Evolutionary conservation across 2,113 vertebrate species (phyloP), one percentile per base, ranked within the genome.

Genomic region (Tympanuchus pallidicinctus): DNA sequence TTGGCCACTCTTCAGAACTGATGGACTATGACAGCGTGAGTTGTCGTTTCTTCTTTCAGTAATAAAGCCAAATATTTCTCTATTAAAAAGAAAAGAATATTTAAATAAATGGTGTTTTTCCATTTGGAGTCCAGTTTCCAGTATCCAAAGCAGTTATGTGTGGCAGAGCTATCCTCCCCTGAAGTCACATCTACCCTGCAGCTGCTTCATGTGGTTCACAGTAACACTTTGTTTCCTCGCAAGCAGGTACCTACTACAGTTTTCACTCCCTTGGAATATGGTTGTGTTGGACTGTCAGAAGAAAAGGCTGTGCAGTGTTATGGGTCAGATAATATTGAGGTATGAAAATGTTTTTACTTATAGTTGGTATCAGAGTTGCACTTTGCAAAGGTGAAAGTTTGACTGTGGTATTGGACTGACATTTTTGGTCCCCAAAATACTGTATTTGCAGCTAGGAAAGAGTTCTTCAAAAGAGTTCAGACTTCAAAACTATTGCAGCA

Each of bases 1-100:
- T 98, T 0, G 97, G 97, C 48, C 95, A 81, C 6, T 98, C 98
- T 89, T 79, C 94, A 21, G 97, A 98, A 59, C 60, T 99, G 96
- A 99, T 99, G 99, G 98, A 99, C 96, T 99, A 99, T 27, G 95
- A 98, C 95, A 98, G 96, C 1, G 99, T 99, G 97, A 99, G 99
- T 98, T 65, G 11, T 45, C 40, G 4, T 7, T 30, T 30, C 36
- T 59, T 38, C 38, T 65, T 75, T 32, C 40, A 25, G 1, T 45
- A 63, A 90, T 22, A 74, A 82, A 24, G 0, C 4, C 5, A 64
- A 83, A 61, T 34, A 32, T 60, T 89, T 16, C 0, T 2, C 47
- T 24, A 48, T 48, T 48, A 48, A 48, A 13, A 24, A 48, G 47
- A 50, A 24, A 50, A 40, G 34, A 22, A 32, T 71, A 50, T 67